phyloP scores from a whole-genome alignment of 2,888 invertebrate species.

The Cotesia congregata region DNA sequence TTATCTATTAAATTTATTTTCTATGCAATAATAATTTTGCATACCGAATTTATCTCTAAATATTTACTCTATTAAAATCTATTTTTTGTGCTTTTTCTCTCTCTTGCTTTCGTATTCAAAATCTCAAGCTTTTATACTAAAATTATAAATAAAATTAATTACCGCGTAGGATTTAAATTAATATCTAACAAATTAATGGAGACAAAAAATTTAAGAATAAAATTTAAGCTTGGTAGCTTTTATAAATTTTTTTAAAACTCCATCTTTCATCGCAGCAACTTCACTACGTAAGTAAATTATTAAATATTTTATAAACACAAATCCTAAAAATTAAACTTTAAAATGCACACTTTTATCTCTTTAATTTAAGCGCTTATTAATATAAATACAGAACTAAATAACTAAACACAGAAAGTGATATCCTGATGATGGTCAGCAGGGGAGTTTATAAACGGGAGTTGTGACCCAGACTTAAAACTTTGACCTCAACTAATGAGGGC shows the following conservation, averaged over 20 bases:
- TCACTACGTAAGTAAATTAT: too few species aligned
- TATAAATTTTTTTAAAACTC: too few species aligned
- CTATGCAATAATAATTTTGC: background rate
- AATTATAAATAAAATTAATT: too few species aligned
- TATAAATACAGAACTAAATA: background rate
- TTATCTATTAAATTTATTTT: background rate
- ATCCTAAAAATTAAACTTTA: too few species aligned
- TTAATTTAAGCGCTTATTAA: background rate
- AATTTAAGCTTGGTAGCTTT: background rate
- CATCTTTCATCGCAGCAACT: too few species aligned
- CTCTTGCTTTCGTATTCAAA: constrained; percentile 25
- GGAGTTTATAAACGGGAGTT: background rate
- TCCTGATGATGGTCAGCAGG: background rate
- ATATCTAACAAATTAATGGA: too few species aligned
- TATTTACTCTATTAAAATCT: constrained; percentile 23
- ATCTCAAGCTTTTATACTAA: background rate
- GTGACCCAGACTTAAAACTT: background rate
- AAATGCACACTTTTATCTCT: too few species aligned
- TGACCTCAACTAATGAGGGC: background rate
- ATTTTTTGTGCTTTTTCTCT: constrained; percentile 29
- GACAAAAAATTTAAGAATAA: too few species aligned
- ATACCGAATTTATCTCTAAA: constrained; percentile 22
- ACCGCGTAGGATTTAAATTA: too few species aligned
- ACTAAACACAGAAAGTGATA: background rate
- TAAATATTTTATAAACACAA: too few species aligned